Evolutionary conservation across 2,797 vertebrate species (phyloP).

Genomic region (Spondyliosoma cantharus): DNA sequence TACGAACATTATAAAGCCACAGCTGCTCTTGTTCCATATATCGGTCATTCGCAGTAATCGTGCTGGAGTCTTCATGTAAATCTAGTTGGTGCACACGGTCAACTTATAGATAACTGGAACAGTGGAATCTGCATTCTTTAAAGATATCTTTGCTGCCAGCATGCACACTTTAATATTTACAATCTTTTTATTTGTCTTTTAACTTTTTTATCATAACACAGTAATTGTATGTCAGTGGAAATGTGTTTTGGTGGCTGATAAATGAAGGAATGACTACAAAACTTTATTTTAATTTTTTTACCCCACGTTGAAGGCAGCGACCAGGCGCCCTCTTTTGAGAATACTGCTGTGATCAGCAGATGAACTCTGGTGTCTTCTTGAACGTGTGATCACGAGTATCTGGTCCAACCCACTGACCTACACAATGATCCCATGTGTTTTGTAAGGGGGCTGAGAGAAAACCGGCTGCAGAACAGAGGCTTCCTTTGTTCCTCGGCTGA

Average conservation of each 20-base stretch:
- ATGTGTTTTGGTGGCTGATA: background rate
- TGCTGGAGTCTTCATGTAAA: background rate
- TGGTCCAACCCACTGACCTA: slow-evolving; percentile 32
- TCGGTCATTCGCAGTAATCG: background rate
- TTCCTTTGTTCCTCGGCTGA: slow-evolving; percentile 57
- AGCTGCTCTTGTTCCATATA: background rate
- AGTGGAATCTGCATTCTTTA: background rate
- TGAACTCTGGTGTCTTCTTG: background rate
- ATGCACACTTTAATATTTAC: background rate
- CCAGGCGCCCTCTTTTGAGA: background rate
- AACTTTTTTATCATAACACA: too few species aligned
- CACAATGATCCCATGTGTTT: slow-evolving; percentile 3
- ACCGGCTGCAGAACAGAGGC: slow-evolving; percentile 45
- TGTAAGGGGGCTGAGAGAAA: background rate
- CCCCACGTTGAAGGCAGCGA: too few species aligned
- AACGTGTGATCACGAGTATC: slow-evolving; percentile 20
- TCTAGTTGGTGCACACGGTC: background rate
- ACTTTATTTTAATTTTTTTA: background rate
- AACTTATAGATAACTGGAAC: background rate
- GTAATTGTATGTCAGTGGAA: background rate
- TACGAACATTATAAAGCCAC: background rate
- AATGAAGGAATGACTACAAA: background rate
- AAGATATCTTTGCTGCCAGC: background rate
- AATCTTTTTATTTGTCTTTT: background rate
- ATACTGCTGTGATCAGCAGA: background rate